Base-by-base conservation (phyloP, 35 echinoderm and acorn worm genomes). In the Anneissia japonica region DNA sequence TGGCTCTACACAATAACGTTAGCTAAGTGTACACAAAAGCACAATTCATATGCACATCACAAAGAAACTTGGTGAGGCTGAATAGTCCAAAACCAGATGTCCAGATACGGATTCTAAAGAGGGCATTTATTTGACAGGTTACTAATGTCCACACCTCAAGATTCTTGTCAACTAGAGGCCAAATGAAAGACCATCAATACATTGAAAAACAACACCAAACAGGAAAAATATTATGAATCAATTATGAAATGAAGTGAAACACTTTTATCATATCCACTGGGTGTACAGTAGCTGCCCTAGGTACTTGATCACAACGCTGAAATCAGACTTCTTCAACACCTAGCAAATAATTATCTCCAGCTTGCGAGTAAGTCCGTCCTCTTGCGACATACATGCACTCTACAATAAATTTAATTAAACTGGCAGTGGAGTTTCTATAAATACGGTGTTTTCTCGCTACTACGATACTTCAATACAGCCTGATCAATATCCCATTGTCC, bases 391-490 rank as follows among this genome's bases (percentile, higher is more conserved):
- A 23, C 10, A 64, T 64, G 51, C 51, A 64, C 51, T 64, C 51
- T 64, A 23, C 7, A 64, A 23, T 64, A 64, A 64, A 64, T 64
- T 64, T 64, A 64, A 64, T 64, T 64, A 64, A 64, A 64, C 19
- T 9, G 51, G 51, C 51, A 64, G 51, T 19, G 51, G 51, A 64
- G 51, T 64, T 64, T 64, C 51, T 64, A 64, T 64, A 64, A 64
- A 64, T 64, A 64, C 51, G 51, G 51, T 64, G 51, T 64, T 64
- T 64, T 64, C 51, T 64, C 51, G 51, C 51, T 64, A 64, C 51
- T 64, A 64, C 51, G 51, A 64, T 64, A 64, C 51, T 64, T 64
- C 51, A 64, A 64, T 64, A 64, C 51, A 64, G 19, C 7, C 51
- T 64, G 51, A 64, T 64, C 51, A 64, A 64, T 64, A 64, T 64